Evolutionary conservation across 2,113 vertebrate species (phyloP).

Genomic region (Ramphastos sulfuratus): DNA sequence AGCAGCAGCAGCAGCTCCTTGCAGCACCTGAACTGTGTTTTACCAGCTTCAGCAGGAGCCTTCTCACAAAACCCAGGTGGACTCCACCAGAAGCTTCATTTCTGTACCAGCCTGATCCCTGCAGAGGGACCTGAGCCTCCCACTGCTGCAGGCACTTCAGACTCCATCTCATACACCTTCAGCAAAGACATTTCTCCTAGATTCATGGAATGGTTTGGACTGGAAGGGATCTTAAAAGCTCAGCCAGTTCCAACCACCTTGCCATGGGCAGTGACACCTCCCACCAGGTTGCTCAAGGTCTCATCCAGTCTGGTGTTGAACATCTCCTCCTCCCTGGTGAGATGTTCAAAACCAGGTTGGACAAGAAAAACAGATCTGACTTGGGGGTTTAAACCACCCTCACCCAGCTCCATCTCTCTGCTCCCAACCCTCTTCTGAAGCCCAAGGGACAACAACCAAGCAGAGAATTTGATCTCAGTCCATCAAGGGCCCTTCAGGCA

Average conservation of each 20-base stretch:
- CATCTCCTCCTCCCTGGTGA: no score
- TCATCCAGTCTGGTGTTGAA: no score
- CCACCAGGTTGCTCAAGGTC: no score
- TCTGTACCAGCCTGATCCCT: background rate
- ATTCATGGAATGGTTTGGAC: no score
- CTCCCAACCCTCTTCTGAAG: background rate
- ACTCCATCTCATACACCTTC: background rate
- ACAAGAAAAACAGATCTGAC: background rate
- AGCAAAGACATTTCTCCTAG: background rate
- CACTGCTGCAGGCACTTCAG: background rate
- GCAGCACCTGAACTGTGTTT: background rate
- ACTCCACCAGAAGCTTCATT: background rate
- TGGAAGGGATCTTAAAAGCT: no score
- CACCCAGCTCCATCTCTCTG: background rate
- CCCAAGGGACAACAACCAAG: background rate
- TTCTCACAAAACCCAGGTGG: background rate
- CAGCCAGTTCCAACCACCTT: no score
- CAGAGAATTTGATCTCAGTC: background rate
- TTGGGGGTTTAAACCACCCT: background rate
- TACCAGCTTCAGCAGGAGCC: background rate
- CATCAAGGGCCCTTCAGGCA: background rate
- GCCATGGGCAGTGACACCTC: no score
- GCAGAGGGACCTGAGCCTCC: slow-evolving; percentile 18
- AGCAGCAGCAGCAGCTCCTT: background rate
- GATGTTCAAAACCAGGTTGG: no score